Conservation (phyloP, 2,888 invertebrate genomes). For the Trachelus tabidus region DNA sequence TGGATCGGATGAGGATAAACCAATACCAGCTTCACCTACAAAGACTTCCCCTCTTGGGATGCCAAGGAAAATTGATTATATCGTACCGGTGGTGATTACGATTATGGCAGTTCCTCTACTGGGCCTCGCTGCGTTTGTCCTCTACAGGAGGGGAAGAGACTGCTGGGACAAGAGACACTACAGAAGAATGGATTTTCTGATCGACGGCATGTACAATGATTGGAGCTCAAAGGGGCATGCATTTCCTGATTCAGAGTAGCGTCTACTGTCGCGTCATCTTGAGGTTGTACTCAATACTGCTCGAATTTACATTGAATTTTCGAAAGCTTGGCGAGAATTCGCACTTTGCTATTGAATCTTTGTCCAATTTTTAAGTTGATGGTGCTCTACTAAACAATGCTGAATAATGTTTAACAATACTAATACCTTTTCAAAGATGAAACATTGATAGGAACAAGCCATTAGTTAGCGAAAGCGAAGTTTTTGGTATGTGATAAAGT, state of each 20-base stretch:
- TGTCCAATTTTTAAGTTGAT: too few species aligned
- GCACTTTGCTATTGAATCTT: too few species aligned
- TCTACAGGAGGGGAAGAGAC: constrained; percentile 79
- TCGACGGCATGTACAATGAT: constrained; percentile 91
- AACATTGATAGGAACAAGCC: too few species aligned
- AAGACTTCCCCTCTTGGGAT: constrained; percentile 46
- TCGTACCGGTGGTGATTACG: constrained; percentile 80
- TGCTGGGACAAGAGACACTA: constrained; percentile 90
- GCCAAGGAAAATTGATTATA: constrained; percentile 69
- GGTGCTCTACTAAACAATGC: too few species aligned
- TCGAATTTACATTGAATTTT: too few species aligned
- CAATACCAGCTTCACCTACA: constrained; percentile 47
- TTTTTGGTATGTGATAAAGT: too few species aligned
- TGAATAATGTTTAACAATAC: too few species aligned
- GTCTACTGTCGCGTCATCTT: too few species aligned
- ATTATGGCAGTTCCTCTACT: constrained; percentile 82
- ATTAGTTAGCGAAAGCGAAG: too few species aligned
- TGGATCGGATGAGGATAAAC: constrained; percentile 51
- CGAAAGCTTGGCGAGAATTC: too few species aligned
- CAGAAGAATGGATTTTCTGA: constrained; percentile 87
- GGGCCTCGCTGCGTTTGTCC: constrained; percentile 75
- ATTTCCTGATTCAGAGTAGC: not conserved
- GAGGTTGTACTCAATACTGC: too few species aligned
- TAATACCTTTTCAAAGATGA: too few species aligned
- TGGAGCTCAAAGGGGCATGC: constrained; percentile 52